Conservation (phyloP, 2,888 invertebrate genomes). For the Ypsolopha scabrella region DNA sequence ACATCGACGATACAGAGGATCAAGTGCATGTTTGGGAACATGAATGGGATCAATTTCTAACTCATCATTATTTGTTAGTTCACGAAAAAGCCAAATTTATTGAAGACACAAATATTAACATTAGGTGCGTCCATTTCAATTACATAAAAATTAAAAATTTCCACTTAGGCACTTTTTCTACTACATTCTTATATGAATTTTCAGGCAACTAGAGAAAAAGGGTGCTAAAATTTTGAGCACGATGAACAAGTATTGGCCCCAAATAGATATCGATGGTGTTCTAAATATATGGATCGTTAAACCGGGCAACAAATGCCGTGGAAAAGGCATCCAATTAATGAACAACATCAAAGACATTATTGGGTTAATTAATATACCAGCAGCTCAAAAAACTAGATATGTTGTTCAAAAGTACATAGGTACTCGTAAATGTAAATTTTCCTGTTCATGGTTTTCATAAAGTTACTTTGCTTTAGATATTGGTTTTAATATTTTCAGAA, state of each 20-base stretch:
- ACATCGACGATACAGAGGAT: constrained; percentile 81
- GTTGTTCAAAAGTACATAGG: constrained; percentile 97
- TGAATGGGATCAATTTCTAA: constrained; percentile 91
- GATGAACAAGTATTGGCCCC: constrained; percentile 82
- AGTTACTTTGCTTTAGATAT: background rate
- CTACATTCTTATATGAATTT: background rate
- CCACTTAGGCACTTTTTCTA: too few relatives aligned
- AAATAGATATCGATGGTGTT: constrained; percentile 85
- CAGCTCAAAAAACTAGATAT: constrained; percentile 79
- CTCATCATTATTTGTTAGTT: constrained; percentile 76
- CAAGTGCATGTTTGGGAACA: constrained; percentile 78
- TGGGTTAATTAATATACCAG: constrained; percentile 75
- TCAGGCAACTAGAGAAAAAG: constrained; percentile 59
- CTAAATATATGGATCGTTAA: constrained; percentile 96
- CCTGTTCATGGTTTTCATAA: background rate
- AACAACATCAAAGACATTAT: constrained; percentile 89
- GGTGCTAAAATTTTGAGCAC: constrained; percentile 74
- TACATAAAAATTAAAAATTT: background rate
- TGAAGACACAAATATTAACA: constrained; percentile 41
- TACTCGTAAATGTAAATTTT: constrained; percentile 45
- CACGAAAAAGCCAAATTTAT: constrained; percentile 71
- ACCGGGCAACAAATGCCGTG: constrained; percentile 93
- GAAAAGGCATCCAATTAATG: constrained; percentile 89
- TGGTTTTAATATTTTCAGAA: constrained; percentile 69
- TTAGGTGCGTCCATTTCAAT: constrained; percentile 29